Evolutionary conservation across 2,797 vertebrate species (phyloP).

Genomic region (Enteromius paludinosus): DNA sequence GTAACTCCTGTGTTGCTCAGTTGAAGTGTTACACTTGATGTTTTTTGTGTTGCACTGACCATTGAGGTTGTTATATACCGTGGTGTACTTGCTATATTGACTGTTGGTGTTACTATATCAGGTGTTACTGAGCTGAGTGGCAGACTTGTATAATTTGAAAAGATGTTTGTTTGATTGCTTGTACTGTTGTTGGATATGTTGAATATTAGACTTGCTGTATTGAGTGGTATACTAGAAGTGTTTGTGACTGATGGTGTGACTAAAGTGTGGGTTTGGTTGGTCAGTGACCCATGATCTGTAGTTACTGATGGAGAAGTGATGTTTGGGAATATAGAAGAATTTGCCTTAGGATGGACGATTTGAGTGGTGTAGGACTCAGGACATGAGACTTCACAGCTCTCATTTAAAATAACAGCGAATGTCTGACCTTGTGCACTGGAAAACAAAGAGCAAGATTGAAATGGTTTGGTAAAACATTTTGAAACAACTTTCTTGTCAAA

Average conservation of each 20-base stretch:
- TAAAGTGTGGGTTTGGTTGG: conserved; percentile 2
- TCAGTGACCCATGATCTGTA: not conserved
- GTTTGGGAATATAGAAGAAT: not conserved
- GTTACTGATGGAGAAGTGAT: not conserved
- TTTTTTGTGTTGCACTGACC: not conserved
- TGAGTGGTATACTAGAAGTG: conserved; percentile 4
- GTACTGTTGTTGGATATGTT: not conserved
- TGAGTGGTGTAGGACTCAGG: conserved; percentile 2
- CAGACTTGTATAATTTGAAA: not conserved
- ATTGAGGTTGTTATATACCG: not conserved
- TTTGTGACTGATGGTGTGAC: not conserved
- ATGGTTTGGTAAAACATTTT: not conserved
- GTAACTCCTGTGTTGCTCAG: not conserved
- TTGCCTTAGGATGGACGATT: not conserved
- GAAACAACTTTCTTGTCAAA: not conserved
- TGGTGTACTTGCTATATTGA: not conserved
- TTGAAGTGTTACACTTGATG: not conserved
- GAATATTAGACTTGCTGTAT: not conserved
- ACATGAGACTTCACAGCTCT: conserved; percentile 57
- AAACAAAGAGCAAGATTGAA: conserved; percentile 21
- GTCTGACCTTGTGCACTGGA: conserved; percentile 62
- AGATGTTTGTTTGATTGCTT: conserved; percentile 9
- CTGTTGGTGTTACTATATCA: not conserved
- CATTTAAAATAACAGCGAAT: conserved; percentile 66
- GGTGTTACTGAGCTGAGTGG: not conserved